These are phyloP conservation scores for Bolinopsis microptera DNA, from an alignment of 37 sponge, comb jelly and placozoan species.

Conservation along the genomic window DNA sequence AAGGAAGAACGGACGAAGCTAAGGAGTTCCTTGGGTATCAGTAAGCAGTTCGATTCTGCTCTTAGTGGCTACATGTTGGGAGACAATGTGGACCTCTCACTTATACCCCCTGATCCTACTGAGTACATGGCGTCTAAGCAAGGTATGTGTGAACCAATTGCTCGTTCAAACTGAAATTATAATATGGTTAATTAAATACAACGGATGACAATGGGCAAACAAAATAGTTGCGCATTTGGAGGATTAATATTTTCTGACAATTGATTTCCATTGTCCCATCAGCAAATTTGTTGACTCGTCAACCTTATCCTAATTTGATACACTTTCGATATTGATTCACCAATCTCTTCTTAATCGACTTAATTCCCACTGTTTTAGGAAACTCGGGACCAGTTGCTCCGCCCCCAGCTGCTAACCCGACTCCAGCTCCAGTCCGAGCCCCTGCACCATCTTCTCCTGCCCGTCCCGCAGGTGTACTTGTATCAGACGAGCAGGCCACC, in stretches of 20 bases:
- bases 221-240: no score
- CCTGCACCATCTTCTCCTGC: not conserved
- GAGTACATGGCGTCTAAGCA: conserved; percentile 19
- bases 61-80: conserved; percentile 21
- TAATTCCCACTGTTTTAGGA: not conserved
- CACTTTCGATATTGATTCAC: no score
- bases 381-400: not conserved
- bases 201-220: no score
- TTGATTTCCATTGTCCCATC: no score
- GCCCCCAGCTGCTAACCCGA: no score
- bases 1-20: conserved; percentile 16
- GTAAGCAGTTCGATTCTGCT: conserved; percentile 28
- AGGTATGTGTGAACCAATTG: not conserved
- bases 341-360: no score
- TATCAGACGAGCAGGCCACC: not conserved
- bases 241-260: no score
- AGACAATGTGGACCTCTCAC: conserved; percentile 11
- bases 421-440: not conserved
- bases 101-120: conserved; percentile 31
- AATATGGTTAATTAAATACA: no score
- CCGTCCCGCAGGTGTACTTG: not conserved
- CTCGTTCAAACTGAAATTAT: no score
- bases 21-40: conserved; percentile 17
- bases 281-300: no score
- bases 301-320: no score